A percentile compares a stretch with the other conserved stretches of the same genome.
Evolutionary conservation across 2,113 vertebrate genomes (phyloP).

Genomic region (Ctenomys sociabilis): DNA sequence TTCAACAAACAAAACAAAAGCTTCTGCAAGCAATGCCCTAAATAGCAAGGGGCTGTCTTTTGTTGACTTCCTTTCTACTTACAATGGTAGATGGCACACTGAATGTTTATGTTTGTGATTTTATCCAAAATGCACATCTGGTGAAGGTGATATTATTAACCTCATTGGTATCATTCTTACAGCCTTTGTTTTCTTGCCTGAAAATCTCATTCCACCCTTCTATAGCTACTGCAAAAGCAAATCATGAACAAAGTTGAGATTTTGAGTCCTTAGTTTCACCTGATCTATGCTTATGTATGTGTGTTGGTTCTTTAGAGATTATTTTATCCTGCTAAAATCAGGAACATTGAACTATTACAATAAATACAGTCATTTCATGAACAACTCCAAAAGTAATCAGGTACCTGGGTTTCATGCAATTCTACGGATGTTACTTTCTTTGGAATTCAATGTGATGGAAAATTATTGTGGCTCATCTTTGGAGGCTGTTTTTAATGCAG

Average conservation of each 20-base stretch:
- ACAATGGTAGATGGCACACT: neutral
- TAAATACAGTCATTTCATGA: neutral
- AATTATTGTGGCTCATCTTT: conserved; percentile 48
- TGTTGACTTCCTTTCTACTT: neutral
- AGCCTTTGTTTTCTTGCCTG: conserved; percentile 47
- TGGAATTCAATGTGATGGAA: conserved; percentile 9
- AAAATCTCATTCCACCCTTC: conserved; percentile 39
- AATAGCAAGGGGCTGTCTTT: neutral
- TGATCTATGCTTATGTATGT: neutral
- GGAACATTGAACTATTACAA: neutral
- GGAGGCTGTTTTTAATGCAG: conserved; percentile 29
- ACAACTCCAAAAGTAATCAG: neutral
- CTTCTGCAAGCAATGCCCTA: neutral
- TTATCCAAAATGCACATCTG: neutral
- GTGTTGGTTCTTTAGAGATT: conserved; percentile 1
- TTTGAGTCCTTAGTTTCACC: neutral
- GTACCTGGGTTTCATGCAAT: neutral
- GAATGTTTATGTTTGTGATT: neutral
- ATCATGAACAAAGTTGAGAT: conserved; percentile 16
- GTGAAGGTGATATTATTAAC: neutral
- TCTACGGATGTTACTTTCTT: conserved; percentile 35
- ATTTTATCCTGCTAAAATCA: conserved; percentile 24
- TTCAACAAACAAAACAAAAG: neutral
- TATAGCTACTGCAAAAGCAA: conserved; percentile 55
- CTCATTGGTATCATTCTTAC: neutral